These are phyloP conservation scores for Periophthalmodon schlosseri DNA, from an alignment of 2,113 vertebrate species.

Conservation along the genomic window DNA sequence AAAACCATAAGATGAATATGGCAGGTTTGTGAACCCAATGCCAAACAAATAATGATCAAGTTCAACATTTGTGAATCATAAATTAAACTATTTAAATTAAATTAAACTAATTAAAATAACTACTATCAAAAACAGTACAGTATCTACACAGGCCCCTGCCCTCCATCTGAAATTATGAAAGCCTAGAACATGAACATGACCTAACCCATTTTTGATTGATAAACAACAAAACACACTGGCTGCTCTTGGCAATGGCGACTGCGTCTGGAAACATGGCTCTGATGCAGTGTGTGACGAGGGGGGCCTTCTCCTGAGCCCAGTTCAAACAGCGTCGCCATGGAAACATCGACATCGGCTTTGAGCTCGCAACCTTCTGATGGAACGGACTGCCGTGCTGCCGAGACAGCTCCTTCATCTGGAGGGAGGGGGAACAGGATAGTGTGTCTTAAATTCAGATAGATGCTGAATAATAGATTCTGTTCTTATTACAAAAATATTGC, in stretches of 20 bases:
- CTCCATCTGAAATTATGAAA: too few species aligned
- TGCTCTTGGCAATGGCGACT: conserved; percentile 52
- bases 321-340: conserved; percentile 62
- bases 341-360: conserved; percentile 60
- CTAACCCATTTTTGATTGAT: background rate
- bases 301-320: conserved; percentile 65
- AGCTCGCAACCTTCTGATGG: conserved; percentile 63
- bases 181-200: too few species aligned
- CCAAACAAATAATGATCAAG: too few species aligned
- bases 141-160: too few species aligned
- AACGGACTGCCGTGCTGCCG: conserved; percentile 59
- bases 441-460: background rate
- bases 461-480: background rate
- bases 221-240: conserved; percentile 48
- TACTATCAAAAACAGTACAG: too few species aligned
- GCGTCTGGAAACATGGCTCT: conserved; percentile 63
- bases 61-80: too few species aligned
- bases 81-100: too few species aligned
- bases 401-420: conserved; percentile 61
- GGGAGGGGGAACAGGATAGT: background rate
- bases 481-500: background rate
- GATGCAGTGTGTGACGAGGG: conserved; percentile 62
- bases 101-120: too few species aligned
- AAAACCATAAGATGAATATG: too few species aligned
- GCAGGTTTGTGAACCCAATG: too few species aligned